Percentiles rank a stretch among this genome's conserved stretches.
phyloP scores from a whole-genome alignment of 1,140 invertebrate genomes.

The Tetraneura akinire region DNA sequence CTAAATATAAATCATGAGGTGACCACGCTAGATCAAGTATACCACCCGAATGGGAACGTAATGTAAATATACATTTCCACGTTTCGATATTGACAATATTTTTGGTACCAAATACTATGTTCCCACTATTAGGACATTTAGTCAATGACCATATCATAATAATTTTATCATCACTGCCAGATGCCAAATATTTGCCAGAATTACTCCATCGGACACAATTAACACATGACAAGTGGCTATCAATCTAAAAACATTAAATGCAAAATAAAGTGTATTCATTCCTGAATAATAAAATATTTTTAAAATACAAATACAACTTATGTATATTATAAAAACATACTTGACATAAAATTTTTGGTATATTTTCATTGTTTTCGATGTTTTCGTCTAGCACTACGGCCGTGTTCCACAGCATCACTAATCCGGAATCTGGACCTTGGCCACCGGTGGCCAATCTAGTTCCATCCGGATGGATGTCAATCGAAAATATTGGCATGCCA shows the following conservation, averaged over 20 bases:
- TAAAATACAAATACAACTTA: not conserved
- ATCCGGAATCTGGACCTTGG: slow-evolving; percentile 84
- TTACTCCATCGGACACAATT: slow-evolving; percentile 97
- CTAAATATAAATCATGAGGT: slow-evolving; percentile 86
- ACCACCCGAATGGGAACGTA: slow-evolving; percentile 88
- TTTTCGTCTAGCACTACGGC: slow-evolving; percentile 78
- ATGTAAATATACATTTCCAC: slow-evolving; percentile 85
- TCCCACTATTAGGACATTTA: slow-evolving; percentile 61
- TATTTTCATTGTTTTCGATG: slow-evolving; percentile 73
- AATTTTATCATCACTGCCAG: slow-evolving; percentile 93
- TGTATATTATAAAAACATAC: not conserved
- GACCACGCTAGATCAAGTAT: slow-evolving; percentile 95
- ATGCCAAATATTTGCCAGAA: slow-evolving; percentile 75
- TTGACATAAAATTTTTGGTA: slow-evolving; percentile 86
- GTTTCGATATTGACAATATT: slow-evolving; percentile 83
- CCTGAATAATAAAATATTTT: slow-evolving; percentile 1
- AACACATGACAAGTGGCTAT: slow-evolving; percentile 93
- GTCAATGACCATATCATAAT: slow-evolving; percentile 92
- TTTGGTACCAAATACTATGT: slow-evolving; percentile 64
- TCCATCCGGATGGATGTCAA: slow-evolving; percentile 96
- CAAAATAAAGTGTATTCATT: not conserved
- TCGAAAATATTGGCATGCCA: slow-evolving; percentile 93
- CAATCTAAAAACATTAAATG: slow-evolving; percentile 70
- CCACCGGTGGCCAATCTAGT: slow-evolving; percentile 90
- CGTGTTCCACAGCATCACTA: slow-evolving; percentile 95